A percentile compares a stretch with the other conserved stretches of the same genome.
Conservation (phyloP, 2,888 invertebrate species). For the Lordiphosa andalusiaca region DNA sequence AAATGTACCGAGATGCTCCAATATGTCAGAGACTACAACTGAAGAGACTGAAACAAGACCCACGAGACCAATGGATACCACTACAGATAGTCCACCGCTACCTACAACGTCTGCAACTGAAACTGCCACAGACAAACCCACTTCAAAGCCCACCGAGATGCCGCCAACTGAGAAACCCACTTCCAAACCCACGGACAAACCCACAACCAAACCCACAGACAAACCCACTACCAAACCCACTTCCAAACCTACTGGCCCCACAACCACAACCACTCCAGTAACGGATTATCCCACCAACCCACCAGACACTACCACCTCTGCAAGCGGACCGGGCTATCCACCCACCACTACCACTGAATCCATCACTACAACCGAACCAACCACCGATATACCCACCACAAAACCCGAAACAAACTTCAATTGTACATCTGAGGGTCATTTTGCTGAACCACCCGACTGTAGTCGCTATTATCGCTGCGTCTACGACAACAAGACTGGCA, state of each 20-base stretch:
- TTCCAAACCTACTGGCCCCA: constrained; percentile 17
- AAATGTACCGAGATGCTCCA: constrained; percentile 73
- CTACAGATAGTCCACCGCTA: neutral
- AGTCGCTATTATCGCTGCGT: constrained; percentile 83
- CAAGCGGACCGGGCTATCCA: constrained; percentile 29
- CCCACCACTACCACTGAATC: constrained; percentile 20
- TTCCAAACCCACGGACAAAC: constrained; percentile 35
- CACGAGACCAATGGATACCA: constrained; percentile 17
- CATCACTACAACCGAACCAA: constrained; percentile 7
- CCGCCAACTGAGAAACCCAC: constrained; percentile 34
- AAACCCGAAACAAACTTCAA: constrained; percentile 51
- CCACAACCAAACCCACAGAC: constrained; percentile 38
- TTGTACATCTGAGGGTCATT: constrained; percentile 80
- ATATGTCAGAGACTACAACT: constrained; percentile 40
- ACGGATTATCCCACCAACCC: neutral
- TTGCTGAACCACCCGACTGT: constrained; percentile 81
- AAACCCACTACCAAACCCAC: constrained; percentile 28
- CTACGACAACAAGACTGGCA: constrained; percentile 76
- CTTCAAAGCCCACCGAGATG: constrained; percentile 16
- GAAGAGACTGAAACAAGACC: constrained; percentile 30
- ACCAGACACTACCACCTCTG: constrained; percentile 16
- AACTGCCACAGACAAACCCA: constrained; percentile 19
- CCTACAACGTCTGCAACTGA: constrained; percentile 28
- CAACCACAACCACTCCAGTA: constrained; percentile 14
- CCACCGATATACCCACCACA: constrained; percentile 26